Evolutionary conservation across 1,140 invertebrate genomes (phyloP).

Genomic region (Hyles vespertilio): DNA sequence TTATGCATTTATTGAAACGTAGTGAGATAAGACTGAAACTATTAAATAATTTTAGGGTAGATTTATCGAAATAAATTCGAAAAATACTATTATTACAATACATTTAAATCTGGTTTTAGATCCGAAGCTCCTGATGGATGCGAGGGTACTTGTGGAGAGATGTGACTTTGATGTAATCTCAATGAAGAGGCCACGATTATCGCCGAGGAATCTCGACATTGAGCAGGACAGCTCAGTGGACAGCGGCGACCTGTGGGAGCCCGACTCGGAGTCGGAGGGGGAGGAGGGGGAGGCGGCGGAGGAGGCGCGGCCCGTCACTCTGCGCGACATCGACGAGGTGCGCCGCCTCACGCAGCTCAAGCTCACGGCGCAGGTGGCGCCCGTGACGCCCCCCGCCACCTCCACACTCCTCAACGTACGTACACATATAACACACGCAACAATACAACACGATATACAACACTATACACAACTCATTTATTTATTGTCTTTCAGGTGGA

Average conservation of each 20-base stretch:
- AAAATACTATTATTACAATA: background rate
- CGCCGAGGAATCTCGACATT: background rate
- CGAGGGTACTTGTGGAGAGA: background rate
- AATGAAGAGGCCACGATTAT: background rate
- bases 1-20: no score
- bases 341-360: background rate
- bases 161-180: background rate
- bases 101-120: background rate
- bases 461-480: no score
- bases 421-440: no score
- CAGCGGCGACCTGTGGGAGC: background rate
- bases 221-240: background rate
- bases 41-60: no score
- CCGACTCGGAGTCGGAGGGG: background rate
- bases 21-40: no score
- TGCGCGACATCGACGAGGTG: background rate
- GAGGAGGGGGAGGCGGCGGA: background rate
- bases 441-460: no score
- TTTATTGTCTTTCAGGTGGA: no score
- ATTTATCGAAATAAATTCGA: background rate
- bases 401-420: background rate
- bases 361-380: no score
- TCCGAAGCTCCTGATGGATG: background rate
- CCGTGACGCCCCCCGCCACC: background rate
- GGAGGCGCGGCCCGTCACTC: conserved; percentile 3